Evolutionary conservation across 2,113 vertebrate species (phyloP).

Genomic region (Rhadina sibilatrix): DNA sequence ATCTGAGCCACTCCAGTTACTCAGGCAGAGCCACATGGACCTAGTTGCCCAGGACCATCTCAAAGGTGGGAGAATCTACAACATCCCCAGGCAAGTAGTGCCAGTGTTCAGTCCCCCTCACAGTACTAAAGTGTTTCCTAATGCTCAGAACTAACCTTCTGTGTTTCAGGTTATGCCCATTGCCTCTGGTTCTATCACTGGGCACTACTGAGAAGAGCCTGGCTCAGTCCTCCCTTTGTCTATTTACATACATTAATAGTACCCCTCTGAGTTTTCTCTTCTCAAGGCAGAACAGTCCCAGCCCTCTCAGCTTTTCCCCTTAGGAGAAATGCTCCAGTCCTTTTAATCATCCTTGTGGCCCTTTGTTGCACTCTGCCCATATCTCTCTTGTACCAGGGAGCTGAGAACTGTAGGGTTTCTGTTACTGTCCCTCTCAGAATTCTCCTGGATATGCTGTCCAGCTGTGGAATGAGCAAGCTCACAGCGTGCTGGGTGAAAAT

Average conservation of each 20-base stretch:
- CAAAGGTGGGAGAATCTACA: background rate
- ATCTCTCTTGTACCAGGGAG: background rate
- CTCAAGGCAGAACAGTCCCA: background rate
- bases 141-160: too few species aligned
- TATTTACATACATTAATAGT: background rate
- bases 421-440: background rate
- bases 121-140: background rate
- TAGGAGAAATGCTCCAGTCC: background rate
- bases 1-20: background rate
- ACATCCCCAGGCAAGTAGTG: accelerated
- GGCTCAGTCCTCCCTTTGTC: background rate
- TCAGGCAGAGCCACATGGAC: background rate
- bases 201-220: background rate
- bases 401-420: background rate
- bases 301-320: background rate
- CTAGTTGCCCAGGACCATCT: background rate
- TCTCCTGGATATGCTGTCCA: background rate
- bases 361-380: background rate
- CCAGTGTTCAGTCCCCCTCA: background rate
- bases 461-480: background rate
- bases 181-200: background rate
- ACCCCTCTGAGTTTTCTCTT: background rate
- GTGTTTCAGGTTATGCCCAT: background rate
- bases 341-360: background rate
- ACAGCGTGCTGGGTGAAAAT: background rate